phyloP scores from a whole-genome alignment of 1,140 invertebrate genomes.

The Meloidogyne hapla region DNA sequence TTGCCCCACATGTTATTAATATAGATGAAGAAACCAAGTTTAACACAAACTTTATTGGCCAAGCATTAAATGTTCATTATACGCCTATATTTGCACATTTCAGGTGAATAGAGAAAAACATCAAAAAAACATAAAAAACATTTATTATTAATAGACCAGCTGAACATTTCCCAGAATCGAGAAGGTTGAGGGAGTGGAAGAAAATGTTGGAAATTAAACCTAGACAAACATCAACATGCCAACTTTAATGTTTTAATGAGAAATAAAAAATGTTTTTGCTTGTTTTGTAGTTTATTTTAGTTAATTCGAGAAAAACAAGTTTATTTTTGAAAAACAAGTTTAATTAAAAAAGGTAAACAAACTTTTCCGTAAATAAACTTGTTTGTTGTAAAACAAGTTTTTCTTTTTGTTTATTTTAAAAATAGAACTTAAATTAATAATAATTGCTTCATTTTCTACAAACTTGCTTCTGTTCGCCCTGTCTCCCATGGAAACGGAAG shows the following conservation, averaged over 20 bases:
- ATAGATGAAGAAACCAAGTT: slow-evolving; percentile 21
- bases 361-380: no score
- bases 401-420: no score
- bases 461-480: background rate
- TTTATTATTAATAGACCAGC: background rate
- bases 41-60: background rate
- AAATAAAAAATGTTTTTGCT: background rate
- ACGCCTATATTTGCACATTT: slow-evolving; percentile 41
- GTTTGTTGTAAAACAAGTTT: no score
- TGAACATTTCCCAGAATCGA: background rate
- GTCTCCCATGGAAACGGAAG: background rate
- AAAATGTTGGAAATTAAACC: background rate
- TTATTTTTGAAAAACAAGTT: background rate
- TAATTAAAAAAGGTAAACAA: background rate
- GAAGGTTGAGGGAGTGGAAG: background rate
- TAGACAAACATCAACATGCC: background rate
- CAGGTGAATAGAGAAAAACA: background rate
- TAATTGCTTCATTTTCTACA: no score
- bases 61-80: slow-evolving; percentile 16
- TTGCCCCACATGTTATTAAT: slow-evolving; percentile 34
- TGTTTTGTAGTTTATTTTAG: background rate
- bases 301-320: background rate
- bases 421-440: no score
- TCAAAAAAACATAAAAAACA: background rate
- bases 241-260: background rate